A percentile compares a stretch with the other conserved stretches of the same genome.
Evolutionary conservation across 2,797 vertebrate species (phyloP).

Genomic region (Cossypha caffra): DNA sequence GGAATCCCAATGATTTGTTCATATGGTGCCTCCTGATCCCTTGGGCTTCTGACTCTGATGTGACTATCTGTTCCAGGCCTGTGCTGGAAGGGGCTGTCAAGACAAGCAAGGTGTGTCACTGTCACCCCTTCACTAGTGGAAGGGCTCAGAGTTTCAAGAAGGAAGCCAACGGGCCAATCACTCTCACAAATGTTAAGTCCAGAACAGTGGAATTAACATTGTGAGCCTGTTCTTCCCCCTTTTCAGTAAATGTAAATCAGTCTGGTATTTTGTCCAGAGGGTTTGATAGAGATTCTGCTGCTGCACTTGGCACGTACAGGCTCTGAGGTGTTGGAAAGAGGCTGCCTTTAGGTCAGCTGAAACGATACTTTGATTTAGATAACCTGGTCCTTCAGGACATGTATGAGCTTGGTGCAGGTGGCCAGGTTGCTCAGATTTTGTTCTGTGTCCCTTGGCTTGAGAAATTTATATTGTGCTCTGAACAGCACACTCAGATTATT

Average conservation of each 20-base stretch:
- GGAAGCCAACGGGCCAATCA: not conserved
- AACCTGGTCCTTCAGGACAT: not conserved
- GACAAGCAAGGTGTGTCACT: not conserved
- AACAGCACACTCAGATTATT: not conserved
- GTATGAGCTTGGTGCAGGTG: fast-evolving
- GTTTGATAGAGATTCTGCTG: not conserved
- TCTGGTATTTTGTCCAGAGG: not conserved
- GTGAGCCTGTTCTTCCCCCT: not conserved
- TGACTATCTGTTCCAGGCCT: not conserved
- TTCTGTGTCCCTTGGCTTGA: not conserved
- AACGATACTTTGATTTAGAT: fast-evolving
- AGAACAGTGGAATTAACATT: fast-evolving
- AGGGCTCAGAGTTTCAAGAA: not conserved
- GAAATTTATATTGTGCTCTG: no score
- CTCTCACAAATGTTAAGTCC: not conserved
- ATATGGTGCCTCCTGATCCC: fast-evolving
- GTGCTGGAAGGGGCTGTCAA: not conserved
- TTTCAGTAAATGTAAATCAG: not conserved
- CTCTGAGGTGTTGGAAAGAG: not conserved
- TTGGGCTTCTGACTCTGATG: not conserved
- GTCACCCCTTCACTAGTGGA: not conserved
- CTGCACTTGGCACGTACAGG: not conserved
- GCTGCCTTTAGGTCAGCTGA: not conserved
- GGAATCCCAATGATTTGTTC: no score
- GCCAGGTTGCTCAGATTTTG: not conserved